Evolutionary conservation across 2,113 vertebrate genomes (phyloP).

Genomic region (Heptranchias perlo): DNA sequence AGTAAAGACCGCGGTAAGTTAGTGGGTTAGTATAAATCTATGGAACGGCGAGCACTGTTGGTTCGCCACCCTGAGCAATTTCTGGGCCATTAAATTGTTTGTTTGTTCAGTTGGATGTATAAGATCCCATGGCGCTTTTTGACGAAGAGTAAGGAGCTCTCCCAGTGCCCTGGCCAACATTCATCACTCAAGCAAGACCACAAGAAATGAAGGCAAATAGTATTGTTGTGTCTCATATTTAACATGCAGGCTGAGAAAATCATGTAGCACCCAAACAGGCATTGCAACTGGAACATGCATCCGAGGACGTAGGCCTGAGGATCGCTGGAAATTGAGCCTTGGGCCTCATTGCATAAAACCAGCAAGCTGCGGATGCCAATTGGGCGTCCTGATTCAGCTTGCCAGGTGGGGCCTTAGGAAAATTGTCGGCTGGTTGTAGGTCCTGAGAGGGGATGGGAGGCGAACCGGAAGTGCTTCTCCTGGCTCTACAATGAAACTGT

Average conservation of each 20-base stretch:
- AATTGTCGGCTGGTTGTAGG: not conserved
- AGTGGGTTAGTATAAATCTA: too few relatives aligned
- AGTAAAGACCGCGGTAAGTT: too few relatives aligned
- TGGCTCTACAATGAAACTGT: not conserved
- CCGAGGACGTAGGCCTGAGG: not conserved
- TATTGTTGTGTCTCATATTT: not conserved
- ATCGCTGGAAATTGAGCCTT: too few relatives aligned
- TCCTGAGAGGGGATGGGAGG: not conserved
- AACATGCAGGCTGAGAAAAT: not conserved
- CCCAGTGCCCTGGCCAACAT: not conserved
- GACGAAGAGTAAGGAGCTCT: not conserved
- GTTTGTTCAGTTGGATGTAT: not conserved
- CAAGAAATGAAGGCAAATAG: not conserved
- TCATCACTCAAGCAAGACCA: not conserved
- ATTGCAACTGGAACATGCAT: not conserved
- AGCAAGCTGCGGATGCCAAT: not conserved
- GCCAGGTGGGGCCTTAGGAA: not conserved
- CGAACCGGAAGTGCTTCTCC: not conserved
- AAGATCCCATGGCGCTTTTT: not conserved
- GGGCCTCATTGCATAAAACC: not conserved
- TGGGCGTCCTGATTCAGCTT: not conserved
- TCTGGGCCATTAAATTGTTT: too few relatives aligned
- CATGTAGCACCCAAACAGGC: not conserved
- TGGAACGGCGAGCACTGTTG: too few relatives aligned
- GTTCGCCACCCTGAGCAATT: too few relatives aligned